Evolutionary conservation across 2,797 vertebrate genomes (phyloP), one percentile per base, ranked within the genome.

Genomic region (Sebastes nivosus): DNA sequence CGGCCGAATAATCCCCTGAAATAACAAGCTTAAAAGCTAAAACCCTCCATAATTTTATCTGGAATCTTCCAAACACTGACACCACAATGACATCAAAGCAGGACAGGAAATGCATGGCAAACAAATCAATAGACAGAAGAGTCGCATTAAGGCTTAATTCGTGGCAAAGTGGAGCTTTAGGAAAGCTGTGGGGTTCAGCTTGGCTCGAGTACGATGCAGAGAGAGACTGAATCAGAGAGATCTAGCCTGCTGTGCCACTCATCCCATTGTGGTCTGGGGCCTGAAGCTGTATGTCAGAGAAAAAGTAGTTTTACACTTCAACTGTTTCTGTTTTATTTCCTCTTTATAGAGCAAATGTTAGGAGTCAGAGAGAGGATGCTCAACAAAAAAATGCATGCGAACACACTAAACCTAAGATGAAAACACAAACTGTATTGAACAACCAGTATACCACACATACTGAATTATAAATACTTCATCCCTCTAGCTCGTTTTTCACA

Each of bases 11-110:
- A 96, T 95, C 95, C 95, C 88, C 94, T 83, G 93, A 95, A 96
- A 96, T 96, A 96, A 96, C 93, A 93, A 91, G 95, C 94, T 96
- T 96, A 96, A 93, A 91, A 92, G 93, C 93, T 95, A 94, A 96
- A 96, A 89, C 95, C 92, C 89, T 94, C 91, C 76, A 94, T 95
- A 91, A 95, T 95, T 94, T 95, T 95, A 96, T 96, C 95, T 93
- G 92, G 89, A 93, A 95, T 96, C 95, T 96, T 95, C 94, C 92
- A 94, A 93, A 93, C 88, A 91, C 92, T 94, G 90, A 94, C 90
- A 94, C 93, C 92, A 95, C 91, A 94, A 94, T 94, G 94, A 95
- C 94, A 95, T 96, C 95, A 96, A 96, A 96, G 95, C 93, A 76
- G 85, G 89, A 92, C 92, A 92, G 93, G 91, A 95, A 94, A 95